Evolutionary conservation across 2,113 vertebrate genomes (phyloP), one percentile per base, ranked within the genome.

Genomic region (Felis chaus): DNA sequence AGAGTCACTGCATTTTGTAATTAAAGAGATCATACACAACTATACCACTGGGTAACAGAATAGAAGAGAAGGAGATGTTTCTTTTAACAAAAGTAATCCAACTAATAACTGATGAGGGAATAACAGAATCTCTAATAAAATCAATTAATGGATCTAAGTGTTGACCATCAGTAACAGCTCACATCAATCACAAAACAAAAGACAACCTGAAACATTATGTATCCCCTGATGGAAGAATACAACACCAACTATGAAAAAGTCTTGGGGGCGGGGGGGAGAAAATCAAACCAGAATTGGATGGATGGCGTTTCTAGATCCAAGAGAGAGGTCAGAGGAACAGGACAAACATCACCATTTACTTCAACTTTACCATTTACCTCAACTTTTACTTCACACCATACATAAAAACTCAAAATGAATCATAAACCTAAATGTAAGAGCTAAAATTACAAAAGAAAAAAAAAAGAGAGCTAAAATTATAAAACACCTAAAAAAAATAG

Each of bases 1-100:
- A 85, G 7, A 91, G 79, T 55, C 85, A 91, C 9, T 71, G n/a
- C 50, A 86, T 73, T 87, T 87, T 95, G 23, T 83, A 91, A 94
- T 45, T 63, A 96, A 57, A 88, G 39, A 69, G 10, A 87, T n/a
- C 65, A 95, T 23, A 80, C 4, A 90, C 29, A 66, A 16, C 29
- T 78, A 66, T 29, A 61, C 21, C 21, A 66, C 21, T 55, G 55
- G 45, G 39, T 50, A 92, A 80, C 15, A 69, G 87, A 94, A 92
- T 0, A 36, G 16, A 91, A 80, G 25, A 69, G 50, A 57, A 86
- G 16, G 61, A 33, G 3, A 76, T 23, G 16, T 19, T 66, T 86
- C 27, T 81, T 90, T 86, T 87, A 71, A 94, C n/a, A 41, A 74
- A 91, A 93, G 33, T 36, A 86, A 81, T 55, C 39, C 21, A 91